phyloP scores from a whole-genome alignment of 2,888 invertebrate species.

The Ischnura elegans region DNA sequence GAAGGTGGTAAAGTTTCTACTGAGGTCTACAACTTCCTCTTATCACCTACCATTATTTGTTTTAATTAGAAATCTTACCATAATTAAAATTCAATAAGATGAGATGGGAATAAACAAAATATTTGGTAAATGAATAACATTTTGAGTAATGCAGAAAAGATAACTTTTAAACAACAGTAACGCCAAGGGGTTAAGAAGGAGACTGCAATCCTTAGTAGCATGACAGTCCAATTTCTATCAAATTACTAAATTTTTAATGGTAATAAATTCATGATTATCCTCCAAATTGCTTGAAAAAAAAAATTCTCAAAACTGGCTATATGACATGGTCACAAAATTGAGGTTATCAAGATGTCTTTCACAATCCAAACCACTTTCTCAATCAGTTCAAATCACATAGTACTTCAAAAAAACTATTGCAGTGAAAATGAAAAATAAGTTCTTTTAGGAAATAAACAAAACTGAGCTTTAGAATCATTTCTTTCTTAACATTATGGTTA shows the following conservation, averaged over 20 bases:
- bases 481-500: slow-evolving; percentile 66
- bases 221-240: slow-evolving; percentile 39
- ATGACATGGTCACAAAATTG: slow-evolving; percentile 44
- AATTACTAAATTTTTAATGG: slow-evolving; percentile 23
- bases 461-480: slow-evolving; percentile 65
- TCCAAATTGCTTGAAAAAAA: slow-evolving; percentile 12
- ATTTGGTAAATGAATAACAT: slow-evolving; percentile 24
- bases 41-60: slow-evolving; percentile 16
- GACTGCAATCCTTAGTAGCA: slow-evolving; percentile 34
- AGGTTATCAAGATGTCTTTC: slow-evolving; percentile 48
- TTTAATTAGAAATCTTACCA: slow-evolving; percentile 9
- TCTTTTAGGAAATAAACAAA: slow-evolving; percentile 60
- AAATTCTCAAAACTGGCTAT: slow-evolving; percentile 38
- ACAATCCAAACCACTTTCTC: slow-evolving; percentile 60
- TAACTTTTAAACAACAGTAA: slow-evolving; percentile 52
- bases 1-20: slow-evolving; percentile 57
- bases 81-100: not conserved
- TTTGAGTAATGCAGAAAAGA: not conserved
- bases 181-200: slow-evolving; percentile 61
- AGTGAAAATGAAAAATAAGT: slow-evolving; percentile 26
- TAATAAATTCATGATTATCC: slow-evolving; percentile 40
- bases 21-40: slow-evolving; percentile 41
- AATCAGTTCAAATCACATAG: slow-evolving; percentile 38
- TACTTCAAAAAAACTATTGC: slow-evolving; percentile 48
- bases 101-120: not conserved